phyloP scores from a whole-genome alignment of 2,113 vertebrate genomes.

The Centropus unirufus region DNA sequence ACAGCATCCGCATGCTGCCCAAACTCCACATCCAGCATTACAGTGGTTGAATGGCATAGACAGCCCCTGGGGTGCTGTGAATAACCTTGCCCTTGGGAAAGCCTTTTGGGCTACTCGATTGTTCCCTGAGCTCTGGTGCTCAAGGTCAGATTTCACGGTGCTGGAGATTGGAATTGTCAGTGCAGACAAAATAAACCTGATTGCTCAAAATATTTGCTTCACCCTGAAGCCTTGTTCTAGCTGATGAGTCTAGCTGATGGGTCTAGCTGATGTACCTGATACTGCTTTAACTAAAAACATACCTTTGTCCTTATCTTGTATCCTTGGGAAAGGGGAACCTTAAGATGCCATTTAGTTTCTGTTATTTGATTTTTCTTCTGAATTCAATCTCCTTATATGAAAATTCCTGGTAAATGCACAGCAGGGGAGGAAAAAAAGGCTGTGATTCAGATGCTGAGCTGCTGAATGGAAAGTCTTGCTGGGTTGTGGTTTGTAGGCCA shows the following conservation, averaged over 20 bases:
- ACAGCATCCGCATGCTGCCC: accelerated
- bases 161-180: background rate
- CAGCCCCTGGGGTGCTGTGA: accelerated
- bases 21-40: background rate
- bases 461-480: background rate
- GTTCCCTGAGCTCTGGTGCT: background rate
- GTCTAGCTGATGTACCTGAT: background rate
- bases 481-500: accelerated
- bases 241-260: background rate
- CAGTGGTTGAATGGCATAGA: accelerated
- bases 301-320: background rate
- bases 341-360: background rate
- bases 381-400: background rate
- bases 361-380: background rate
- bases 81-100: background rate
- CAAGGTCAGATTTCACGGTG: accelerated
- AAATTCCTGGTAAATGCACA: background rate
- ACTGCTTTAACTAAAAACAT: background rate
- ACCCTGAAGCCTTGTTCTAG: background rate
- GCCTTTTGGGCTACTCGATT: background rate
- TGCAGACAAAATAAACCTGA: background rate
- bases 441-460: background rate
- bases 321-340: background rate
- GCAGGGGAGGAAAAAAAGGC: no score
- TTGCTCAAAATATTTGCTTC: background rate